Conservation (phyloP, 2,113 vertebrate species). For the Phoxinus phoxinus region DNA sequence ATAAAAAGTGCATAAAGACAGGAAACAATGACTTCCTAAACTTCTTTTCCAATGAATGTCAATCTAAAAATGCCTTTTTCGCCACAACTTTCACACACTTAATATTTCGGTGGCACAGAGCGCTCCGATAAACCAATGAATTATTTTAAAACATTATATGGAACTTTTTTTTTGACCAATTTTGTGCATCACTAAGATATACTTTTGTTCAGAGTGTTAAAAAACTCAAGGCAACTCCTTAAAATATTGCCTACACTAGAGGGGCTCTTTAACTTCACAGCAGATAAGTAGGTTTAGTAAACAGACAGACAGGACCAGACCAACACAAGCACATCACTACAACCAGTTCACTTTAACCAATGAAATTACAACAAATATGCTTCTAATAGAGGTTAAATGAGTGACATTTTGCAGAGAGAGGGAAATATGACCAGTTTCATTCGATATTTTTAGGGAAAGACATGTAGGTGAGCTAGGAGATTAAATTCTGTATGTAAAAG, state of each 20-base stretch:
- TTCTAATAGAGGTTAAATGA: conserved; percentile 14
- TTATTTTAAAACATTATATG: not conserved
- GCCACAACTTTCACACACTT: not conserved
- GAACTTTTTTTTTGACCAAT: conserved; percentile 22
- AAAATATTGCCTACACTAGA: conserved; percentile 35
- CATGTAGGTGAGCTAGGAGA: conserved; percentile 18
- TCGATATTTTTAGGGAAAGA: not conserved
- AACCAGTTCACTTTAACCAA: conserved; percentile 38
- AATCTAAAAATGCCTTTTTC: not conserved
- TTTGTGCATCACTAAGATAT: conserved; percentile 55
- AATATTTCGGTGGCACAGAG: not conserved
- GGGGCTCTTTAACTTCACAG: conserved; percentile 28
- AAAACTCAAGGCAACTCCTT: conserved; percentile 75
- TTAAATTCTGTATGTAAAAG: conserved; percentile 53
- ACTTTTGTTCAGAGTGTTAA: conserved; percentile 44
- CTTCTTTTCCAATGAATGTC: conserved; percentile 2
- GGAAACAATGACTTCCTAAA: conserved; percentile 16
- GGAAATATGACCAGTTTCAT: conserved; percentile 17
- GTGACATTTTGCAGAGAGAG: not conserved
- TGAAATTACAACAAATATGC: conserved; percentile 44
- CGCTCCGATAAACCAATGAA: not conserved
- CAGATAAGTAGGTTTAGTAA: conserved; percentile 31
- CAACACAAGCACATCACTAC: conserved; percentile 44
- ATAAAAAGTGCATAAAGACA: conserved; percentile 56
- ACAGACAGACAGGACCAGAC: conserved; percentile 33